phyloP scores from a whole-genome alignment of 1,140 invertebrate species.

The Aleiodes sp. region DNA sequence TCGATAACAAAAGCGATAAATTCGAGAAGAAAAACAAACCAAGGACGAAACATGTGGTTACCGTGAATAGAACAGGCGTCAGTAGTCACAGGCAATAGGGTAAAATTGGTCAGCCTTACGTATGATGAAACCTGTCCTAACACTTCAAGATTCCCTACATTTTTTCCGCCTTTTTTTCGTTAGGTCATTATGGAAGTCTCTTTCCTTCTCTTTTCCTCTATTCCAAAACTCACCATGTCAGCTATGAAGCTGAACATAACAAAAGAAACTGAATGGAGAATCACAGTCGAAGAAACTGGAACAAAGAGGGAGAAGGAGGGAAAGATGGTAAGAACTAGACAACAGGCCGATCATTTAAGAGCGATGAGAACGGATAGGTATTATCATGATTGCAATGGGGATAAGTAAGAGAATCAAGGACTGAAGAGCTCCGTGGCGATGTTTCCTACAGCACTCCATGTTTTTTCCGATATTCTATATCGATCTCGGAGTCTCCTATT shows the following conservation, averaged over 20 bases:
- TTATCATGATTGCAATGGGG: neutral
- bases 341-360: neutral
- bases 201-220: neutral
- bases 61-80: too few relatives aligned
- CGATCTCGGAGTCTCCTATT: neutral
- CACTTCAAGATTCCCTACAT: neutral
- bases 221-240: neutral
- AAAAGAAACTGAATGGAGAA: neutral
- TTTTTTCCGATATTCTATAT: neutral
- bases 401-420: constrained; percentile 10
- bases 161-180: neutral
- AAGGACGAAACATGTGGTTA: too few relatives aligned
- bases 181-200: neutral
- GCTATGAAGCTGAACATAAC: too few relatives aligned
- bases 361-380: neutral
- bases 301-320: neutral
- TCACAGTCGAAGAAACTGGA: neutral
- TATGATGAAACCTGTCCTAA: too few relatives aligned
- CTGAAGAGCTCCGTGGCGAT: neutral
- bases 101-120: neutral
- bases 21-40: too few relatives aligned
- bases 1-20: too few relatives aligned
- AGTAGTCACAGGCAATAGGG: neutral
- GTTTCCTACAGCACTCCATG: neutral
- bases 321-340: neutral